Evolutionary conservation across 2,888 invertebrate species (phyloP).

Genomic region (Patella pellucida): DNA sequence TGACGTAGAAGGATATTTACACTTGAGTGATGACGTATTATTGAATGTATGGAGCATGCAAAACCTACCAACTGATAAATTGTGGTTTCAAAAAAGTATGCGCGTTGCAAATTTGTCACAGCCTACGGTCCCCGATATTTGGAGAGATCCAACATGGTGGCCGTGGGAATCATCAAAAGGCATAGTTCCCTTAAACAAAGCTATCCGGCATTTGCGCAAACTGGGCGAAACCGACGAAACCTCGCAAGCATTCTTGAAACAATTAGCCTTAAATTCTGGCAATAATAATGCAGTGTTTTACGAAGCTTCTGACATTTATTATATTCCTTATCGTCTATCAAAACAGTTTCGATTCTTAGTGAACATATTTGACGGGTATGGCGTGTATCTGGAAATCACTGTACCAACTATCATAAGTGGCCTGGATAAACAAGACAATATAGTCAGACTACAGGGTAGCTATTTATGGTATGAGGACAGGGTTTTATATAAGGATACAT

Average conservation of each 20-base stretch:
- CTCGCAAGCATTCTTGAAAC: neutral
- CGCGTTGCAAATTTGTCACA: slow-evolving; percentile 7
- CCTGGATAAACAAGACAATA: slow-evolving; percentile 2
- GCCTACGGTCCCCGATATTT: slow-evolving; percentile 19
- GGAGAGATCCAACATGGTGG: slow-evolving; percentile 22
- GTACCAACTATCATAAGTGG: slow-evolving; percentile 22
- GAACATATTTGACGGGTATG: slow-evolving; percentile 7
- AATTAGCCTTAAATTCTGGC: neutral
- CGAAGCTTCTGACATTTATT: slow-evolving; percentile 27
- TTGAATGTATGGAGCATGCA: slow-evolving; percentile 29
- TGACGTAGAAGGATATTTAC: slow-evolving; percentile 23
- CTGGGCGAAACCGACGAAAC: neutral
- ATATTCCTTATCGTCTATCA: slow-evolving; percentile 15
- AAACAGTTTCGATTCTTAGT: slow-evolving; percentile 19
- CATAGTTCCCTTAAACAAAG: neutral
- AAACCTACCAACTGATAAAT: slow-evolving; percentile 14
- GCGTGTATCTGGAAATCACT: slow-evolving; percentile 22
- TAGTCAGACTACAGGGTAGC: slow-evolving; percentile 19
- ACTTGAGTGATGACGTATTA: slow-evolving; percentile 27
- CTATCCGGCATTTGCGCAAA: neutral
- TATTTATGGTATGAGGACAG: slow-evolving; percentile 25
- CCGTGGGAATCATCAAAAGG: slow-evolving; percentile 19
- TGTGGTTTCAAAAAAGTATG: slow-evolving; percentile 24
- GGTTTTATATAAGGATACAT: neutral
- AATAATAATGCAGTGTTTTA: slow-evolving; percentile 21